These are phyloP conservation scores for Spisula solida DNA, from an alignment of 2,888 invertebrate species.

Conservation along the genomic window DNA sequence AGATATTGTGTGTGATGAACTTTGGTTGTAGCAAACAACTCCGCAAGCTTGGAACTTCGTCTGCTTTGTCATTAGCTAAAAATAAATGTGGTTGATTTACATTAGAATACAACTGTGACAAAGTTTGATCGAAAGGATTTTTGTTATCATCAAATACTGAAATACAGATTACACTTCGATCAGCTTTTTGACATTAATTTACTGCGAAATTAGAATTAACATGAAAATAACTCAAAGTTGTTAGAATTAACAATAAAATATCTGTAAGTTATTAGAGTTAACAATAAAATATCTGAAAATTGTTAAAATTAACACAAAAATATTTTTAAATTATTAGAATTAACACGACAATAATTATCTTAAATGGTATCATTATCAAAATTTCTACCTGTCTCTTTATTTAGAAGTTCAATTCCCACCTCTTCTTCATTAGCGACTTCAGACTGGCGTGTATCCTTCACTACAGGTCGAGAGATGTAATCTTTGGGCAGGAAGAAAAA, in stretches of 20 bases:
- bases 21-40: slow-evolving; percentile 73
- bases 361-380: too few species aligned
- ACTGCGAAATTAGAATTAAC: too few species aligned
- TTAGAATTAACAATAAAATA: too few species aligned
- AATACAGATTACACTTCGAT: too few species aligned
- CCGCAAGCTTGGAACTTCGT: slow-evolving; percentile 61
- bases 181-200: too few species aligned
- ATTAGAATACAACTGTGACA: not conserved
- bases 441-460: slow-evolving; percentile 33
- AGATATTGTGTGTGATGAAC: slow-evolving; percentile 78
- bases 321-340: too few species aligned
- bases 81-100: not conserved
- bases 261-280: too few species aligned
- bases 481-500: slow-evolving; percentile 79
- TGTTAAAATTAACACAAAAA: too few species aligned
- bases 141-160: too few species aligned
- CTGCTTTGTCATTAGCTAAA: slow-evolving; percentile 46
- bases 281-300: not conserved
- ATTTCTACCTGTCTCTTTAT: not conserved
- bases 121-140: too few species aligned
- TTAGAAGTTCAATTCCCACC: slow-evolving; percentile 52
- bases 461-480: slow-evolving; percentile 68
- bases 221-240: too few species aligned
- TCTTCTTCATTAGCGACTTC: slow-evolving; percentile 61
- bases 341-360: too few species aligned